Conservation (phyloP, 2,113 vertebrate genomes). For the Oxygymnocypris stewartii region DNA sequence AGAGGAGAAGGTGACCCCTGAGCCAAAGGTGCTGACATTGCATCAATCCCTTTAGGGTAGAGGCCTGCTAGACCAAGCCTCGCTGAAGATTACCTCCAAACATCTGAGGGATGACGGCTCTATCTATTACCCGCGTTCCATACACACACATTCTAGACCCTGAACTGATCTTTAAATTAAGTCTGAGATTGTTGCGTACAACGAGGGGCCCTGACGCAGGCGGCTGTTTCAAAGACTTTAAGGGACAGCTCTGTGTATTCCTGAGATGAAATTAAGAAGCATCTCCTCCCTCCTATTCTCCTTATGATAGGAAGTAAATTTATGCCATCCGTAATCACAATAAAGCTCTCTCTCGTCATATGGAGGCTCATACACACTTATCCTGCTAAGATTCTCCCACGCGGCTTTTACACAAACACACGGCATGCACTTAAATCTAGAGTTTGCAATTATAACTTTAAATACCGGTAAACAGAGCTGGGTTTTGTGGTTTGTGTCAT, state of each 20-base stretch:
- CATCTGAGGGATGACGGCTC: slow-evolving; percentile 83
- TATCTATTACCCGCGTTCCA: slow-evolving; percentile 81
- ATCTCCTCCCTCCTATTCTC: slow-evolving; percentile 69
- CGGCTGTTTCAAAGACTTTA: slow-evolving; percentile 74
- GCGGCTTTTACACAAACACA: slow-evolving; percentile 69
- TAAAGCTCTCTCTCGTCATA: slow-evolving; percentile 75
- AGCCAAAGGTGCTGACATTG: slow-evolving; percentile 98
- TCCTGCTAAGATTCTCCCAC: slow-evolving; percentile 77
- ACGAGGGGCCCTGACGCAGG: slow-evolving; percentile 74
- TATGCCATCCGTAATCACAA: slow-evolving; percentile 77
- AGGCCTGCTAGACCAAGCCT: slow-evolving; percentile 85
- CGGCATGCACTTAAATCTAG: slow-evolving; percentile 60
- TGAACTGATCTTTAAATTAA: slow-evolving; percentile 83
- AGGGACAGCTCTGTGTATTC: slow-evolving; percentile 76
- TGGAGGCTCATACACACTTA: slow-evolving; percentile 70
- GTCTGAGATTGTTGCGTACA: slow-evolving; percentile 79
- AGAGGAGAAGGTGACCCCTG: slow-evolving; percentile 88
- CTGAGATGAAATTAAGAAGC: slow-evolving; percentile 62
- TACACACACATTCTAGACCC: slow-evolving; percentile 79
- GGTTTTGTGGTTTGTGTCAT: not conserved
- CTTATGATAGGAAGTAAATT: slow-evolving; percentile 75
- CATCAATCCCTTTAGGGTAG: slow-evolving; percentile 97
- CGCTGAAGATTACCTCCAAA: slow-evolving; percentile 92
- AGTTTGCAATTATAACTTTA: slow-evolving; percentile 2
- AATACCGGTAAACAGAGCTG: slow-evolving; percentile 10